A percentile compares a stretch with the other conserved stretches of the same genome.
Evolutionary conservation across 2,888 invertebrate genomes (phyloP).

Genomic region (Zhuqinia jingwanae): DNA sequence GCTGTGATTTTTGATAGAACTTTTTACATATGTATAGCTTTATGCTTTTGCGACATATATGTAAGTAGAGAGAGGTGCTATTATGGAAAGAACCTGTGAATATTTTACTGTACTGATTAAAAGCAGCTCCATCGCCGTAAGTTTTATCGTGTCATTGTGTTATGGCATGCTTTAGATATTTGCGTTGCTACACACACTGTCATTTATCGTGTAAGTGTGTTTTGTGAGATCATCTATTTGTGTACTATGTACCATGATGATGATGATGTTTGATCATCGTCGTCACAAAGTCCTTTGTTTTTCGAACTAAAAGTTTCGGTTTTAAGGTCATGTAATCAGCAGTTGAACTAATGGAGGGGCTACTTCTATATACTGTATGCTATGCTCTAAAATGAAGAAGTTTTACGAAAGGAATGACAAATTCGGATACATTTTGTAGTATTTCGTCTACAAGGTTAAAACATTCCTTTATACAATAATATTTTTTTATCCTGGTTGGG

Average conservation of each 20-base stretch:
- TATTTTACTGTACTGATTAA: slow-evolving; percentile 48
- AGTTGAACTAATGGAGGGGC: not conserved
- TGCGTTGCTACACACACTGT: not conserved
- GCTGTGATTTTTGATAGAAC: not conserved
- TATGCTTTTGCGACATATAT: too few relatives aligned
- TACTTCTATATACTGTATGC: not conserved
- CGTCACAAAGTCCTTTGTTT: slow-evolving; percentile 25
- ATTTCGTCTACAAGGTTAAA: too few relatives aligned
- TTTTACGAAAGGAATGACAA: too few relatives aligned
- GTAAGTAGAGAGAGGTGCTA: not conserved
- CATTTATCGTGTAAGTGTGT: slow-evolving; percentile 4
- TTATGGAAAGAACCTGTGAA: slow-evolving; percentile 44
- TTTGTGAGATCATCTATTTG: slow-evolving; percentile 45
- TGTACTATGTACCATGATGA: not conserved
- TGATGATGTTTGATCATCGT: too few relatives aligned
- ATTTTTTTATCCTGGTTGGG: too few relatives aligned
- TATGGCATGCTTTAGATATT: not conserved
- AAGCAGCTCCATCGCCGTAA: slow-evolving; percentile 23
- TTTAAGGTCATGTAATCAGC: slow-evolving; percentile 53
- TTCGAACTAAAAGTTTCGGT: slow-evolving; percentile 10
- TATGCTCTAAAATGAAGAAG: too few relatives aligned
- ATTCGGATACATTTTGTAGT: too few relatives aligned
- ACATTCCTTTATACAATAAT: too few relatives aligned
- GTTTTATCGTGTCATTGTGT: slow-evolving; percentile 40
- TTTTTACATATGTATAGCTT: not conserved